Evolutionary conservation across 1,140 invertebrate species (phyloP), one percentile per base, ranked within the genome.

Genomic region (Aradophagus sp.): DNA sequence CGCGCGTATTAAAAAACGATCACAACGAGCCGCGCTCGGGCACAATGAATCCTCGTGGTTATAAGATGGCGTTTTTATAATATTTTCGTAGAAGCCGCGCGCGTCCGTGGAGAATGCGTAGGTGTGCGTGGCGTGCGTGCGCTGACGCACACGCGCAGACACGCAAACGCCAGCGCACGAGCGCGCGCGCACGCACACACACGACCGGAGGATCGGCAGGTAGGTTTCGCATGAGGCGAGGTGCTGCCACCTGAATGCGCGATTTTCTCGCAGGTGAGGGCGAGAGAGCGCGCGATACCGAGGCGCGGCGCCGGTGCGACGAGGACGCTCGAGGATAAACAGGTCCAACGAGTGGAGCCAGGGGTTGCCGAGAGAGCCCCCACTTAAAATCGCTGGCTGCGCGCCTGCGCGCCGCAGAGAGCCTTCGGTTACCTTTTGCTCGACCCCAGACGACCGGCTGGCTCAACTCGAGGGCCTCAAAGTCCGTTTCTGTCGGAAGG

Each of bases 171-270:
- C 2, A 13, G n/a, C 32, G 13, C 34, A 27, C 19, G 13, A 8
- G 27, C 8, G 8, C 1, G 23, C 8, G n/a, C 26, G 34, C 27
- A 44, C 35, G 41, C 34, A 38, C 1, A 10, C 11, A 38, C 12
- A 14, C 20, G 20, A 23, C 4, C 20, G 2, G 31, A n/a, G 23
- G 23, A 31, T 35, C 39, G 65, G 47, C 65, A 68, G 55, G 65
- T 59, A 59, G 39, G 47, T 42, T 62, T 39, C 45, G 23, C 39
- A 31, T 20, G n/a, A n/a, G n/a, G n/a, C n/a, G 66, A 77, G 65
- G 79, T 81, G 79, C 80, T 80, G 79, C 80, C 80, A 80, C 79
- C 79, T 80, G 77, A 80, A 45, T 71, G 74, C 56, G 53, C 67
- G 62, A 76, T 68, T 53, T 63, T 38, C 48, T 32, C 45, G 35